Evolutionary conservation across 2,113 vertebrate species (phyloP), one percentile per base, ranked within the genome.

Genomic region (Alaudala cheleensis): DNA sequence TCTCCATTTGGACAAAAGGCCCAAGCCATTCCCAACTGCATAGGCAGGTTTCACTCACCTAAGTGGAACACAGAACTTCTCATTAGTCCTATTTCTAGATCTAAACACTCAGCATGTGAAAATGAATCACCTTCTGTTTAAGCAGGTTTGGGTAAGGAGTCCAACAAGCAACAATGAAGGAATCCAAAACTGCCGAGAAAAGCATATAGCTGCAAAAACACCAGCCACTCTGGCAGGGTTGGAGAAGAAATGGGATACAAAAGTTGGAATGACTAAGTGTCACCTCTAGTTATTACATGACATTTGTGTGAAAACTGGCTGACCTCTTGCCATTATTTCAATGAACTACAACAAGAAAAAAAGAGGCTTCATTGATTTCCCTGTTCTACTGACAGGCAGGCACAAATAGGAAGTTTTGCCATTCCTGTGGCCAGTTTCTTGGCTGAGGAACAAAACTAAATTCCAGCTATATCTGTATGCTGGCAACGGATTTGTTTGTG

Each of bases 381-480:
- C 17, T 72, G 26, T 58, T 57, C 62, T 37, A 57, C 29, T 62
- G 60, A 66, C 33, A 86, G 26, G 14, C 45, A 65, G 60, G 47
- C 33, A 86, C 50, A 84, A 88, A 90, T 61, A 80, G 11, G 45
- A 83, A 83, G 60, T 65, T 86, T 86, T 83, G 31, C n/a, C 44
- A 86, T 61, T 92, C 67, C 47, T 92, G 67, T 58, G 78, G 72
- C 64, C 54, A 88, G 42, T 92, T 91, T 83, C 44, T 90, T 86
- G 49, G 66, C 54, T 0, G 0, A 88, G 49, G 44, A 74, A 70
- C 40, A 93, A 86, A 90, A 66, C 24, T 23, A 54, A 62, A 80
- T 82, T 93, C 67, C 76, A 93, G 50, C 49, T 88, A 33, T 53
- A 90, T 49, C 42, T 58, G 28, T 37, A 15, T 26, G 72, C 5